Base-by-base conservation (phyloP, 2,113 vertebrate genomes). In the Gopherus flavomarginatus region DNA sequence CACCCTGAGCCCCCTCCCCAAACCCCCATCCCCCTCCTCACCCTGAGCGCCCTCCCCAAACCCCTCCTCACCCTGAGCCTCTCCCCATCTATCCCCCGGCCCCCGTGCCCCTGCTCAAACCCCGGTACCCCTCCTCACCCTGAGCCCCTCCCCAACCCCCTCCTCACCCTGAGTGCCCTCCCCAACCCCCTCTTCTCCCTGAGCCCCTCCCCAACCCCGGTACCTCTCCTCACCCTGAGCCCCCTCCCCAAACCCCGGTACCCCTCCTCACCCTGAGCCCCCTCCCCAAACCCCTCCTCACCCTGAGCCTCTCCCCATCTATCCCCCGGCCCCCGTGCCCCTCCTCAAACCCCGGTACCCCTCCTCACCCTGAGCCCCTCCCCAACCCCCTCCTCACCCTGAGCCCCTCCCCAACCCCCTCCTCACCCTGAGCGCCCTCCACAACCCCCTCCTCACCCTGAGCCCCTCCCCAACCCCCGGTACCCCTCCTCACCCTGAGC, bases 11-110 rank as follows among this genome's bases (percentile, higher is more conserved):
- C 47, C 44, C 44, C 44, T 6, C 56, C 3, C 31, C 72, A 82
- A 91, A n/a, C 84, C 93, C 19, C 95, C 93, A 92, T 95, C 52
- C 69, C 42, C 6, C 9, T 22, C 9, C 5, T 81, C 6, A 62
- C 90, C 79, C 87, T 86, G 82, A 2, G 42, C 42, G 5, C 42
- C 42, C 42, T 44, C 42, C 42, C 42, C 42, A 44, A 44, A 5
- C 42, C 87, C 72, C 17, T n/a, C 87, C 38, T 47, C 86, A 35
- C 22, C 57, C 1, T 52, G 59, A 21, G 44, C 11, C 88, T 4
- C 53, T 8, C 53, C 53, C 6, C 53, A 5, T n/a, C n/a, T 11
- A 27, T 27, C 56, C 56, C 56, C 26, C 4, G 24, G 5, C 19
- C 16, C 4, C 47, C 19, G 19, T 6, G 8, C 5, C 29, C 8